Evolutionary conservation across 2,113 vertebrate species (phyloP).

Genomic region (Talpa occidentalis): DNA sequence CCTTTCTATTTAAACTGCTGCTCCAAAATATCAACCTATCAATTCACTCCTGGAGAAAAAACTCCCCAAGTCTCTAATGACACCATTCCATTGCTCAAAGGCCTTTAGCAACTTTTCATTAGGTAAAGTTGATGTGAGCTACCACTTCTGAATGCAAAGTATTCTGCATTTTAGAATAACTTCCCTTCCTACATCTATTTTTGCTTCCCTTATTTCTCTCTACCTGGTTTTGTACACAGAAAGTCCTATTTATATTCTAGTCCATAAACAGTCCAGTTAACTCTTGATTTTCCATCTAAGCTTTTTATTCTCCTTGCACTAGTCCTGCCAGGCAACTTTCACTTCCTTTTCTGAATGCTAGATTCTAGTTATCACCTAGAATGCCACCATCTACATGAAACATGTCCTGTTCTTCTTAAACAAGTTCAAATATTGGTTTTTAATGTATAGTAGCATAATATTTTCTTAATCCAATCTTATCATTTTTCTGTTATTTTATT

Average conservation of each 20-base stretch:
- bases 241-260: not conserved
- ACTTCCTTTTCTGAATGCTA: not conserved
- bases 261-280: not conserved
- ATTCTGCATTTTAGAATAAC: not conserved
- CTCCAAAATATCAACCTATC: not conserved
- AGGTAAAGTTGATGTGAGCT: not conserved
- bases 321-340: no score
- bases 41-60: not conserved
- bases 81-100: not conserved
- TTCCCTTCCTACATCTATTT: not conserved
- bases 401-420: not conserved
- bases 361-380: not conserved
- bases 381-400: not conserved
- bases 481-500: not conserved
- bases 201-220: not conserved
- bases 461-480: not conserved
- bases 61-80: not conserved
- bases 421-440: not conserved
- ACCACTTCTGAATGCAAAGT: not conserved
- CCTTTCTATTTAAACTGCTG: not conserved
- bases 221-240: not conserved
- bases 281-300: not conserved
- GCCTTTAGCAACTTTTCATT: not conserved
- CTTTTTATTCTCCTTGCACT: not conserved
- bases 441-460: not conserved